A percentile compares a stretch with the other conserved stretches of the same genome.
These are phyloP conservation scores for Dicerorhinus sumatrensis DNA, from an alignment of 2,113 vertebrate species.

Conservation along the genomic window DNA sequence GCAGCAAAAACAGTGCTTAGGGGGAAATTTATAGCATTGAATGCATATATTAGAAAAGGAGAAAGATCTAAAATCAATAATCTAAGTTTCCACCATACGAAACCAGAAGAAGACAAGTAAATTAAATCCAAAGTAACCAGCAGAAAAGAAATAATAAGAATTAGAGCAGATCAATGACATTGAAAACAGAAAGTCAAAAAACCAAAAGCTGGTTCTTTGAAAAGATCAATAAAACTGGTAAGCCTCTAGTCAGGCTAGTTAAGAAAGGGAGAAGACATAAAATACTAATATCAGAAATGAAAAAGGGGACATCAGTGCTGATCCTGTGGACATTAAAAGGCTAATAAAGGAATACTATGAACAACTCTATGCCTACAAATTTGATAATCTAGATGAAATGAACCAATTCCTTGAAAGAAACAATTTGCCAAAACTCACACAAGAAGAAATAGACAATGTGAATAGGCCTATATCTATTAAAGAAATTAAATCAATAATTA, in stretches of 20 bases:
- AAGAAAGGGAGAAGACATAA: background rate
- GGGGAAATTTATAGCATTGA: background rate
- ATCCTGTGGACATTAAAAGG: background rate
- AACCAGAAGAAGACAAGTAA: background rate
- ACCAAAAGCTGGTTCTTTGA: background rate
- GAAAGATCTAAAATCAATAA: background rate
- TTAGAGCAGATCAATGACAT: background rate
- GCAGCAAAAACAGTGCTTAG: background rate
- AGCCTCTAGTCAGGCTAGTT: background rate
- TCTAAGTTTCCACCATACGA: background rate
- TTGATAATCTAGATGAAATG: background rate
- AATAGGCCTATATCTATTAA: background rate
- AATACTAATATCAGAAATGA: background rate
- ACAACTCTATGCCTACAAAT: background rate
- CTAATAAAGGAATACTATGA: background rate
- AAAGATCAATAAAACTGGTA: background rate
- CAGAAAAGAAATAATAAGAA: background rate
- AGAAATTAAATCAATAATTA: background rate
- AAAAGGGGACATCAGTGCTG: background rate
- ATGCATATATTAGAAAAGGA: background rate
- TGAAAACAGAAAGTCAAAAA: background rate
- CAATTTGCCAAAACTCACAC: background rate
- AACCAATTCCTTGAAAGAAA: background rate
- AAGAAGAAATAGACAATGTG: background rate
- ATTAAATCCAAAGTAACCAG: background rate